Evolutionary conservation across 2,113 vertebrate genomes (phyloP), one percentile per base, ranked within the genome.

Genomic region (Pampusana beccarii): DNA sequence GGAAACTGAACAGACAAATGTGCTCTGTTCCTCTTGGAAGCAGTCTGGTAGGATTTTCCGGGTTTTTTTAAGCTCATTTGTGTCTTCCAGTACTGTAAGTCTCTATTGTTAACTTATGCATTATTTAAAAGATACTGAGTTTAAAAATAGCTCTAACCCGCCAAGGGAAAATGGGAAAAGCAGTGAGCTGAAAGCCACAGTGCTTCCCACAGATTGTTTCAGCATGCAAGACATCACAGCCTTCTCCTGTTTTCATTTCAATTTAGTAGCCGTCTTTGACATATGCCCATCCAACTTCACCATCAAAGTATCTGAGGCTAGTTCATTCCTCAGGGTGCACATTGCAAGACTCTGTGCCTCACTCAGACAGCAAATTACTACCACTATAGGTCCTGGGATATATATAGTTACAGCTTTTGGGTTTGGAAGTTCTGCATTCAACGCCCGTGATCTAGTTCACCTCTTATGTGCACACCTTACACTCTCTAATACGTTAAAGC

Each of bases 31-130:
- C 61, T 86, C 86, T 80, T 93, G 73, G 57, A 95, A 84, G 80
- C 73, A 94, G 61, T 42, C 88, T 93, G 80, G 42, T 61, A 90
- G 70, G 88, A 67, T 95, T 84, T 96, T 94, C 88, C 72, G 61
- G 34, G 1, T 1, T 60, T 72, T 90, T 90, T 96, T 88, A 88
- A 94, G 69, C 69, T 93, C 75, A 62, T 57, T 77, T 0, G 5
- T 90, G 85, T 94, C 88, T 93, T 71, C 69, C 96, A 91, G 93
- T 79, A 84, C 73, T 92, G 29, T 81, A 96, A 91, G 53, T 85
- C 88, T 96, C 95, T 92, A 95, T 94, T 95, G 96, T 94, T 96
- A 96, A 93, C 92, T 92, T 94, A 91, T 97, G 88, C 95, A 97
- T 96, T 96, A 97, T 97, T 96, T 91, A 97, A 94, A 92, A 95